These are phyloP conservation scores for Perca schrenkii DNA, from an alignment of 2,113 vertebrate genomes.

Conservation along the genomic window DNA sequence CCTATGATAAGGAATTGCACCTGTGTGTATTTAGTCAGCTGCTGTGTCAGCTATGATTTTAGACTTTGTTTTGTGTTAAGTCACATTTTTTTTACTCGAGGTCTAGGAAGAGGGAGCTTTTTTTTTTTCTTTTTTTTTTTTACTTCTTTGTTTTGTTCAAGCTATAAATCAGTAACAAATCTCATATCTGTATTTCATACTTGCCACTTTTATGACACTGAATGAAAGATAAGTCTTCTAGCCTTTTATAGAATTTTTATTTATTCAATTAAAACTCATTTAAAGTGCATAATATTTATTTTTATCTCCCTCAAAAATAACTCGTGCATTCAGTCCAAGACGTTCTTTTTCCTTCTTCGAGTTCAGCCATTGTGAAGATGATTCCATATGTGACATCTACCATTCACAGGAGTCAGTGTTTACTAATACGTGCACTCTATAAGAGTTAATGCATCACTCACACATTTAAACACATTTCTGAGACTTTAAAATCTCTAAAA, in stretches of 20 bases:
- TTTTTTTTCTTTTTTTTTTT: not conserved
- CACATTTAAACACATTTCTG: not conserved
- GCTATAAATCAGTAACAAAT: constrained; percentile 21
- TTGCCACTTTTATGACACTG: not conserved
- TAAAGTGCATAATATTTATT: not conserved
- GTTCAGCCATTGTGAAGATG: not conserved
- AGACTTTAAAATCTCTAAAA: not conserved
- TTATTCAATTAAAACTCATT: not conserved
- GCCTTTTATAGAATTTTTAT: not conserved
- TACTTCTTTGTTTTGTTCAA: not conserved
- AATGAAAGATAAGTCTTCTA: not conserved
- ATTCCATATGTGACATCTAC: not conserved
- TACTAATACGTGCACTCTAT: not conserved
- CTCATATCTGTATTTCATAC: not conserved
- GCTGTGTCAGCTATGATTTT: not conserved
- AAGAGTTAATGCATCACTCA: not conserved
- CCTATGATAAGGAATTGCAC: constrained; percentile 15
- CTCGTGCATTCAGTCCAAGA: not conserved
- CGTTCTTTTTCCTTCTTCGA: not conserved
- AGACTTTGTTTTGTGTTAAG: not conserved
- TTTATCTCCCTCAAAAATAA: not conserved
- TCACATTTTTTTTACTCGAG: not conserved
- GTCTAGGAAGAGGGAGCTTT: not conserved
- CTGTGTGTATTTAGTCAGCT: constrained; percentile 31
- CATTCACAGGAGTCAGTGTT: not conserved